Conservation (phyloP, 2,888 invertebrate genomes). For the Oxyteleia sp. region DNA sequence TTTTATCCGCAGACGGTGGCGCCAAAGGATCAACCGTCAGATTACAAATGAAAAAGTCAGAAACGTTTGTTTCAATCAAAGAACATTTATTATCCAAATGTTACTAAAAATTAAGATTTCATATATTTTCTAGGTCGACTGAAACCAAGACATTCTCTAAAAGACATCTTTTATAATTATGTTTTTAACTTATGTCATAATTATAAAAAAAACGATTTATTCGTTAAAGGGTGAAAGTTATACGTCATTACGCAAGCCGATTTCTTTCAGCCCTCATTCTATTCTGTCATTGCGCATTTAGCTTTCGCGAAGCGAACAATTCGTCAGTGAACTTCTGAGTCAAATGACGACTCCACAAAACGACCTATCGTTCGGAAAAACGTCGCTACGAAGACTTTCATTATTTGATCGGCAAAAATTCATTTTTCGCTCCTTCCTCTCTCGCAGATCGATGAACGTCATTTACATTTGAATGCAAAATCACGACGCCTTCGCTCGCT, state of each 20-base stretch:
- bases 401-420: constrained; percentile 29
- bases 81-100: not conserved
- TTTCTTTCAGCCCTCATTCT: not conserved
- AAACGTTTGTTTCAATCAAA: not conserved
- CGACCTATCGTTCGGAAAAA: constrained; percentile 19
- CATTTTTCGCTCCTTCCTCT: constrained; percentile 12
- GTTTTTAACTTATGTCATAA: not conserved
- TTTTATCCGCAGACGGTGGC: no score
- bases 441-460: constrained; percentile 31
- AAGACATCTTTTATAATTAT: constrained; percentile 1
- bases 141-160: not conserved
- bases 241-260: not conserved
- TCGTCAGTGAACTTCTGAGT: constrained; percentile 41
- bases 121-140: no score
- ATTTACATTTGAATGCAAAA: constrained; percentile 57
- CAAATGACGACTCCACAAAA: constrained; percentile 42
- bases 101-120: not conserved
- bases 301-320: constrained; percentile 23
- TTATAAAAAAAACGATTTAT: constrained; percentile 1
- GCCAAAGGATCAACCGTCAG: no score
- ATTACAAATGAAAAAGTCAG: no score
- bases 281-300: not conserved
- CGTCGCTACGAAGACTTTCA: constrained; percentile 17
- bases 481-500: constrained; percentile 39
- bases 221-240: not conserved